A percentile compares a stretch with the other conserved stretches of the same genome.
Conservation (phyloP, 2,888 invertebrate species). For the Melinaea marsaeus region DNA sequence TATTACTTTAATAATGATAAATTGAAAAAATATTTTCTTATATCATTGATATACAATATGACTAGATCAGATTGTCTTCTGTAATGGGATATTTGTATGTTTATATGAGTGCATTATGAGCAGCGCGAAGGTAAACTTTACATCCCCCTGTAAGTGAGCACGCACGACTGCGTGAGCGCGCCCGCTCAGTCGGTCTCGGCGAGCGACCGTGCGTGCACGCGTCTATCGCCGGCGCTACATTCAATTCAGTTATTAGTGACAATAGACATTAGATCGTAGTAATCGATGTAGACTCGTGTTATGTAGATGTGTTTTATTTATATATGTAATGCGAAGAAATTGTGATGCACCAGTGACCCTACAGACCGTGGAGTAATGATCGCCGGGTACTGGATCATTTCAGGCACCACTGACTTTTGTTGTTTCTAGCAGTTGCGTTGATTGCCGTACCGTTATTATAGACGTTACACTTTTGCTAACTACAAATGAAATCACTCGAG, state of each 20-base stretch:
- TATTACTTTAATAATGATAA: no score
- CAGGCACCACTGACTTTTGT: slow-evolving; percentile 59
- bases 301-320: slow-evolving; percentile 29
- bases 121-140: neutral
- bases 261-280: slow-evolving; percentile 27
- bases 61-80: neutral
- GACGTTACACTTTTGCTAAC: slow-evolving; percentile 12
- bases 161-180: slow-evolving; percentile 28
- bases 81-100: neutral
- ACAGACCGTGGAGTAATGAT: slow-evolving; percentile 60
- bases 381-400: slow-evolving; percentile 56
- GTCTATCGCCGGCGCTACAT: slow-evolving; percentile 33
- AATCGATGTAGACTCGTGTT: slow-evolving; percentile 28
- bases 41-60: neutral
- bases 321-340: slow-evolving; percentile 52
- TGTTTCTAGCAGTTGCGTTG: slow-evolving; percentile 54
- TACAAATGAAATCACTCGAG: slow-evolving; percentile 19
- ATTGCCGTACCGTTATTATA: slow-evolving; percentile 48
- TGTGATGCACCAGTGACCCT: slow-evolving; percentile 54
- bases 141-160: slow-evolving; percentile 25
- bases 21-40: no score
- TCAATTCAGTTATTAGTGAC: slow-evolving; percentile 37
- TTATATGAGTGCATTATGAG: neutral
- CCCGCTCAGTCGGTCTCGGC: slow-evolving; percentile 35
- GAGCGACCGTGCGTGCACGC: slow-evolving; percentile 55